phyloP scores from a whole-genome alignment of 2,888 invertebrate genomes.

The Calameuta idolon region DNA sequence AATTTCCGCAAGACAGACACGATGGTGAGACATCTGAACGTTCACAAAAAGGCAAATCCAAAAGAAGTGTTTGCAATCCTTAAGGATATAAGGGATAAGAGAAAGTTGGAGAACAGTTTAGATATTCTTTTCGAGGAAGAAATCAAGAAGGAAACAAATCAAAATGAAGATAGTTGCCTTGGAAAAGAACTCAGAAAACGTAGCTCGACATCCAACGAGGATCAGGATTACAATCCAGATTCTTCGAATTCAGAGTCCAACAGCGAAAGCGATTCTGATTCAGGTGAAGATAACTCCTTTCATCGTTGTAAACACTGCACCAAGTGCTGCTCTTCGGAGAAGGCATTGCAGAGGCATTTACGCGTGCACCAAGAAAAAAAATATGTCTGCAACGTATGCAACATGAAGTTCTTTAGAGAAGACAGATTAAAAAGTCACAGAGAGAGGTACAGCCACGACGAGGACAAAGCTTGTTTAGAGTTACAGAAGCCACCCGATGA shows the following conservation, averaged over 20 bases:
- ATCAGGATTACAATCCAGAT: conserved; percentile 12
- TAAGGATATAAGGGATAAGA: conserved; percentile 52
- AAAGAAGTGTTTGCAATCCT: conserved; percentile 53
- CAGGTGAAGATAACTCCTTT: conserved; percentile 17
- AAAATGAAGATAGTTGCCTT: conserved; percentile 12
- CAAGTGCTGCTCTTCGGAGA: conserved; percentile 35
- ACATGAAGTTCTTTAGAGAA: conserved; percentile 49
- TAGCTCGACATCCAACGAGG: conserved; percentile 6
- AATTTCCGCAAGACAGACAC: conserved; percentile 52
- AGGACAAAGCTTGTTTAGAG: conserved; percentile 32
- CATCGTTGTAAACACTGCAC: conserved; percentile 39
- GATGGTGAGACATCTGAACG: conserved; percentile 56
- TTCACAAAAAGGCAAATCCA: conserved; percentile 54
- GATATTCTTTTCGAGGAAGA: background rate
- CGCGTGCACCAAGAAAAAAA: conserved; percentile 40
- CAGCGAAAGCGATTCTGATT: conserved; percentile 21
- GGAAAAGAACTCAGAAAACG: conserved; percentile 16
- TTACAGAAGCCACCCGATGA: conserved; percentile 47
- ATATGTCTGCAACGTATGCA: conserved; percentile 47
- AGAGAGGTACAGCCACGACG: conserved; percentile 41
- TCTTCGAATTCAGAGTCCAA: conserved; percentile 26
- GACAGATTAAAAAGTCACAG: conserved; percentile 46
- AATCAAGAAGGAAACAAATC: background rate
- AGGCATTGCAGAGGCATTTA: conserved; percentile 39
- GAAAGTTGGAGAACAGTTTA: conserved; percentile 37